Evolutionary conservation across 2,797 vertebrate genomes (phyloP).

Genomic region (Falco concolor): DNA sequence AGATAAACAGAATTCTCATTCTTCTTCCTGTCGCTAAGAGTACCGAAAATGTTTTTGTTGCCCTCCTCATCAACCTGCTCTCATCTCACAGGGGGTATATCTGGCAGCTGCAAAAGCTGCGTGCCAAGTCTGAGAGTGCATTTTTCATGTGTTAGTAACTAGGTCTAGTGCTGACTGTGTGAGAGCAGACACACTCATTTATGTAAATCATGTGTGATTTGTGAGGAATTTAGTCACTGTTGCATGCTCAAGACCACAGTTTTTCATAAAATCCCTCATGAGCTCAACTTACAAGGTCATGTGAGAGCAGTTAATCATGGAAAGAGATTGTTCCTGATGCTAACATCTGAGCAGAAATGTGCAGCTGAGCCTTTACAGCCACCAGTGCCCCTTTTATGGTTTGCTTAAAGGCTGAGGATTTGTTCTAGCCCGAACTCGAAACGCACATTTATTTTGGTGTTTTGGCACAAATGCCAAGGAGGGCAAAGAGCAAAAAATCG

Average conservation of each 20-base stretch:
- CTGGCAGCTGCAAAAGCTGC: conserved; percentile 24
- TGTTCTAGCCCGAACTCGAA: background rate
- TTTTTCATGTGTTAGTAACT: conserved; percentile 42
- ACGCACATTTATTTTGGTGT: background rate
- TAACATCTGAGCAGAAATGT: background rate
- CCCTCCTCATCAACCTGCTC: conserved; percentile 32
- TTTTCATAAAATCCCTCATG: background rate
- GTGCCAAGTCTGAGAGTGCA: conserved; percentile 22
- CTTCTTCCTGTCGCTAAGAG: conserved; percentile 43
- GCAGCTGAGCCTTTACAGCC: background rate
- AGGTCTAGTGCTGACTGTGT: background rate
- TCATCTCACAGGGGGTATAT: background rate
- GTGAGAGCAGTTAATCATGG: conserved; percentile 1
- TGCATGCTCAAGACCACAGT: background rate
- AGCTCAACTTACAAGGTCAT: background rate
- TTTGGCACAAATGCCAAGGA: background rate
- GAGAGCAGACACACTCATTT: background rate
- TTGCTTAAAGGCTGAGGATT: background rate
- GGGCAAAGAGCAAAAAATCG: fast-evolving
- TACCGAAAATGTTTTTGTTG: conserved; percentile 22
- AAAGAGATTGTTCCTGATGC: background rate
- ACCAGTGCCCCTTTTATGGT: background rate
- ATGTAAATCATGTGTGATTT: conserved; percentile 1
- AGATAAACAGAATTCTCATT: conserved; percentile 49
- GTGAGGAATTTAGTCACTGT: conserved; percentile 7